These are phyloP conservation scores for Trichogramma dendrolimi DNA, from an alignment of 2,888 invertebrate species.

Conservation along the genomic window DNA sequence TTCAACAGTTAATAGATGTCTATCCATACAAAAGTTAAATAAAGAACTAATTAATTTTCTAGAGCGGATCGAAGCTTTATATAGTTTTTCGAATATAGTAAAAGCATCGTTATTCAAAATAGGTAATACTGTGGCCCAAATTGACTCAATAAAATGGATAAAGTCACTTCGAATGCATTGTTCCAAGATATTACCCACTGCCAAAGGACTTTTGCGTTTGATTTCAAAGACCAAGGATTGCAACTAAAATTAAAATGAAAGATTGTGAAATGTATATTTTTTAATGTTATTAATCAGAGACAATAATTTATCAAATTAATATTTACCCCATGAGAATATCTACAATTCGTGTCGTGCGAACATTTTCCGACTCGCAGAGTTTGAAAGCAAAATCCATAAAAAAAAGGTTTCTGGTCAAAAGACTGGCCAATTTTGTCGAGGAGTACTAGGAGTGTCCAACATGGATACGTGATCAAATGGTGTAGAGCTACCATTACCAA, in stretches of 20 bases:
- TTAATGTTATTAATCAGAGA: background rate
- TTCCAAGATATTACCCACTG: conserved; percentile 10
- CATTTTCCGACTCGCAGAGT: conserved; percentile 14
- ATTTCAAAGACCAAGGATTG: background rate
- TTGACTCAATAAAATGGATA: conserved; percentile 5
- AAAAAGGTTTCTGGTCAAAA: conserved; percentile 9
- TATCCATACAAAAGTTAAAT: conserved; percentile 12
- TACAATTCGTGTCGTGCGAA: background rate
- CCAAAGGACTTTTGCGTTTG: background rate
- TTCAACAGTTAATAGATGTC: conserved; percentile 8
- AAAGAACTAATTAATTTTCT: conserved; percentile 1
- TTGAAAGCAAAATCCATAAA: conserved; percentile 12
- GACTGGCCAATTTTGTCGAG: background rate
- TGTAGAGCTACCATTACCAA: background rate
- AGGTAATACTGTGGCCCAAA: conserved; percentile 13
- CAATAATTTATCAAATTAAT: background rate
- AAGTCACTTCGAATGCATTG: conserved; percentile 3
- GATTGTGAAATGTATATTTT: background rate
- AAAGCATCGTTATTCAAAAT: conserved; percentile 8
- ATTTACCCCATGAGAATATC: conserved; percentile 18
- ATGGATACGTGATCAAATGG: conserved; percentile 10
- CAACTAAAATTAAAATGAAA: conserved; percentile 6
- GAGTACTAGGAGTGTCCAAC: background rate
- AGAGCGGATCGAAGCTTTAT: background rate
- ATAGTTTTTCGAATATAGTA: conserved; percentile 12